phyloP scores from a whole-genome alignment of 2,888 invertebrate species.

The Eristalis arbustorum region DNA sequence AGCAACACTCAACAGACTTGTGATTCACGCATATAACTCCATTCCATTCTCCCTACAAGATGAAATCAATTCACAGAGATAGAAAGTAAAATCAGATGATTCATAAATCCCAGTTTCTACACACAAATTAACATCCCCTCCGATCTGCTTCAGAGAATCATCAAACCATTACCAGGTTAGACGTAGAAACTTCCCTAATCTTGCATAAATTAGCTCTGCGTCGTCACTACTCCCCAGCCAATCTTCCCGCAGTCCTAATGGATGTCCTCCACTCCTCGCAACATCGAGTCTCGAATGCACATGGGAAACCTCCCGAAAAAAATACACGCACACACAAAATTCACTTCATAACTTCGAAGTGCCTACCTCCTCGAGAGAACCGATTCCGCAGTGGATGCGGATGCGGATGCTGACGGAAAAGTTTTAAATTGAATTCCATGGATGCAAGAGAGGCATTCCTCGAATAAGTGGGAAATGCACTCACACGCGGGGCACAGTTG shows the following conservation, averaged over 20 bases:
- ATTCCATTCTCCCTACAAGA: too few relatives aligned
- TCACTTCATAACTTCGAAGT: constrained; percentile 22
- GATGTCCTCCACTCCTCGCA: not conserved
- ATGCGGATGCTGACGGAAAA: constrained; percentile 39
- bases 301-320: not conserved
- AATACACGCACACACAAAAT: constrained; percentile 13
- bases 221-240: not conserved
- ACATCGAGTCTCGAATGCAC: constrained; percentile 1
- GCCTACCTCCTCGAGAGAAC: not conserved
- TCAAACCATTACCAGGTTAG: not conserved
- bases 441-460: constrained; percentile 31
- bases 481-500: not conserved
- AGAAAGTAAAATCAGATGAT: too few relatives aligned
- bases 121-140: not conserved
- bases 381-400: not conserved
- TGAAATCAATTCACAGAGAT: too few relatives aligned
- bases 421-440: constrained; percentile 55
- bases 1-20: too few relatives aligned
- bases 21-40: too few relatives aligned
- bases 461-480: constrained; percentile 20
- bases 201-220: not conserved
- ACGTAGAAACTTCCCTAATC: not conserved
- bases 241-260: not conserved
- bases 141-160: not conserved
- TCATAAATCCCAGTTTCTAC: not conserved